Percentiles rank a stretch among this genome's conserved stretches.
Conservation (phyloP, 2,113 vertebrate genomes). For the Sus scrofa region T2T-Sscrofa CM000817.6:80874001-80874500, state of each 20-base stretch:
- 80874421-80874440: too few species aligned
- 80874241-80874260: not conserved
- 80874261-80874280: accelerated
- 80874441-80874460: accelerated
- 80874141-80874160: not conserved
- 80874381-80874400: accelerated
- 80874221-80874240: accelerated
- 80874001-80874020: not conserved
- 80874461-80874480: not conserved
- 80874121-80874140: accelerated
- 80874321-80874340: not conserved
- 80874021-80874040: not conserved
- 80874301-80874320: accelerated
- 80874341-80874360: too few species aligned
- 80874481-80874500: not conserved
- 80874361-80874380: accelerated
- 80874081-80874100: not conserved
- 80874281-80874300: not conserved
- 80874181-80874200: accelerated
- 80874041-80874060: not conserved
- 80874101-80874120: accelerated
- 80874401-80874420: accelerated
- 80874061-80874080: not conserved
- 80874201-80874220: accelerated
- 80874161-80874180: accelerated